These are phyloP conservation scores for Emmelina monodactyla DNA, from an alignment of 2,888 invertebrate genomes.

Conservation along the genomic window DNA sequence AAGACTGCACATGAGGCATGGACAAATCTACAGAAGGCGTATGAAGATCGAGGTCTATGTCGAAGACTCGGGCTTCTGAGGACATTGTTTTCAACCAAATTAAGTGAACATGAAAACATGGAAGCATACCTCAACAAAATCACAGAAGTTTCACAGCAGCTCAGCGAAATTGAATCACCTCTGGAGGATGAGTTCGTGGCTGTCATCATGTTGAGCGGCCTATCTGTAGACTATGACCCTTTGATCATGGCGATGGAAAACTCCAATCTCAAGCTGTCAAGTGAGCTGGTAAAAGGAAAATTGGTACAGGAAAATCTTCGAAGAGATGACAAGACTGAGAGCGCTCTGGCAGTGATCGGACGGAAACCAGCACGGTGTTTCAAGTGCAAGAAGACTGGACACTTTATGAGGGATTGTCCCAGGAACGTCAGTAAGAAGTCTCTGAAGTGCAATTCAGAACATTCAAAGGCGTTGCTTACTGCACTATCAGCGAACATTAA, in stretches of 20 bases:
- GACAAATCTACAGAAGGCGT: slow-evolving; percentile 10
- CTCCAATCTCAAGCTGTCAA: slow-evolving; percentile 8
- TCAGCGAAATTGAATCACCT: slow-evolving; percentile 12
- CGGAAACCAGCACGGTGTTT: slow-evolving; percentile 2
- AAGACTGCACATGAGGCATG: slow-evolving; percentile 10
- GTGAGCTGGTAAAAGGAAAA: slow-evolving; percentile 11
- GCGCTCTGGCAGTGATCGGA: slow-evolving; percentile 1
- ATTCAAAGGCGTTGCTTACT: slow-evolving; percentile 2
- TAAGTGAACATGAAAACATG: slow-evolving; percentile 8
- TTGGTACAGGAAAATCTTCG: slow-evolving; percentile 6
- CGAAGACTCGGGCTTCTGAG: slow-evolving; percentile 8
- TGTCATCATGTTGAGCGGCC: slow-evolving; percentile 14
- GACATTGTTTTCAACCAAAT: slow-evolving; percentile 8
- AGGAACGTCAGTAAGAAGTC: slow-evolving; percentile 1
- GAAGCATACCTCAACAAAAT: slow-evolving; percentile 10
- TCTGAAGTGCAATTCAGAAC: background rate
- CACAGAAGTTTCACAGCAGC: slow-evolving; percentile 10
- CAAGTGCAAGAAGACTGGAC: slow-evolving; percentile 7
- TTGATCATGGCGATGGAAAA: slow-evolving; percentile 17
- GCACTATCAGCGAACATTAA: slow-evolving; percentile 2
- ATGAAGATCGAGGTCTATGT: slow-evolving; percentile 12
- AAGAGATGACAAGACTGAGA: slow-evolving; percentile 5
- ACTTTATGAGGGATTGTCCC: slow-evolving; percentile 6
- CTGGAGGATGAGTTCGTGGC: slow-evolving; percentile 17
- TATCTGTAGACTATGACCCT: slow-evolving; percentile 15